Evolutionary conservation across 2,888 invertebrate species (phyloP).

Genomic region (Calliphora vomitoria): DNA sequence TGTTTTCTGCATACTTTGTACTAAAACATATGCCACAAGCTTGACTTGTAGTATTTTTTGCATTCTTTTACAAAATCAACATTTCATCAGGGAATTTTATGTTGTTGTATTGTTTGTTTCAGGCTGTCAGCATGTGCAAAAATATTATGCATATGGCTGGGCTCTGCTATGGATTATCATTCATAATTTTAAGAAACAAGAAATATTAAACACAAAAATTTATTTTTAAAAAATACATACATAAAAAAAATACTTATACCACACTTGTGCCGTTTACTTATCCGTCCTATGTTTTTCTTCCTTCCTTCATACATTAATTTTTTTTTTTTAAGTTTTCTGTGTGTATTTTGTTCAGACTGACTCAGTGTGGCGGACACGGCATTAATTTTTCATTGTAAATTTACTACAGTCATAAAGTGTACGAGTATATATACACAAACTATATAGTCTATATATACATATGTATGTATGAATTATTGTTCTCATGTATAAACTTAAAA

Average conservation of each 20-base stretch:
- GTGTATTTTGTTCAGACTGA: neutral
- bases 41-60: constrained; percentile 9
- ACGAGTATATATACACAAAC: neutral
- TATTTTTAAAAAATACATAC: neutral
- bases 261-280: neutral
- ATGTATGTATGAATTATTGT: neutral
- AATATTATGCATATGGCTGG: constrained; percentile 18
- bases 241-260: neutral
- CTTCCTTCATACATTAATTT: neutral
- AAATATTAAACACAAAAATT: neutral
- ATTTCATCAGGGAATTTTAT: constrained; percentile 1
- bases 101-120: neutral
- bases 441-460: neutral
- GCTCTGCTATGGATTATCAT: constrained; percentile 14
- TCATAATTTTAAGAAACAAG: constrained; percentile 13
- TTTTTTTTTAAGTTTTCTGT: neutral
- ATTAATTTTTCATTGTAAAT: constrained; percentile 34
- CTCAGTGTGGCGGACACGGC: constrained; percentile 31
- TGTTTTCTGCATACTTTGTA: too few species aligned
- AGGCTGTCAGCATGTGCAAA: constrained; percentile 22
- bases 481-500: neutral
- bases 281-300: constrained; percentile 1
- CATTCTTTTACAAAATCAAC: constrained; percentile 9
- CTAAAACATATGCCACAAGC: constrained; percentile 1
- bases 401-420: constrained; percentile 4